Conservation (phyloP, 2,113 vertebrate genomes). For the Isurus oxyrinchus region DNA sequence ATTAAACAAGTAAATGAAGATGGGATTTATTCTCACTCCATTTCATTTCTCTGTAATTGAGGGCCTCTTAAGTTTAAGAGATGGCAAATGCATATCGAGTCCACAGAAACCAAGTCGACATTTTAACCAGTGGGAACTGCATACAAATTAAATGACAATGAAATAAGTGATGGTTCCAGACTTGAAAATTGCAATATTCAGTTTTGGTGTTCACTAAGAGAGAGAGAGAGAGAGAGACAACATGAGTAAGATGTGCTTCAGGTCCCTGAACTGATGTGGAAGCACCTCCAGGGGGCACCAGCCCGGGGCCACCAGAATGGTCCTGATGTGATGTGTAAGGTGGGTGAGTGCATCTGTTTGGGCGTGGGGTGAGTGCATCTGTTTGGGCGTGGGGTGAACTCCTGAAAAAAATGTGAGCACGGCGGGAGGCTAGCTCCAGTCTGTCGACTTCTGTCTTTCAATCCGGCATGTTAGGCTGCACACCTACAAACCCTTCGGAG, state of each 20-base stretch:
- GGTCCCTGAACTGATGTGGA: not conserved
- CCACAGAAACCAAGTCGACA: conserved; percentile 76
- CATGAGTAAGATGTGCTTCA: not conserved
- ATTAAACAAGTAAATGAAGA: conserved; percentile 98
- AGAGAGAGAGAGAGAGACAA: not conserved
- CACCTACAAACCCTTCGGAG: not conserved
- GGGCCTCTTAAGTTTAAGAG: conserved; percentile 92
- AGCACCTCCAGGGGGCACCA: not conserved
- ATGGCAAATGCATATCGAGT: conserved; percentile 89
- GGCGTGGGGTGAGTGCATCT: not conserved
- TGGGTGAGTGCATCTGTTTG: not conserved
- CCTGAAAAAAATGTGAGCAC: not conserved
- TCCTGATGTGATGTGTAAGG: not conserved
- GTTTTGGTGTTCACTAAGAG: not conserved
- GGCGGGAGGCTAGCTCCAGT: not conserved
- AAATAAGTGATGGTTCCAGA: conserved; percentile 64
- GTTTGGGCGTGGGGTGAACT: not conserved
- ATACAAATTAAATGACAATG: conserved; percentile 91
- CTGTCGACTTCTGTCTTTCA: not conserved
- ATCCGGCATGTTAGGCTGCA: not conserved
- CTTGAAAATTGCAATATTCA: conserved; percentile 41
- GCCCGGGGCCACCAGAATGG: not conserved
- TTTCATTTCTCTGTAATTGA: conserved; percentile 96
- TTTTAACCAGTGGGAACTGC: conserved; percentile 75
- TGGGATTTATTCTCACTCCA: conserved; percentile 88